Evolutionary conservation across 2,888 invertebrate species (phyloP), one percentile per base, ranked within the genome.

Genomic region (Stenolophus ochropezus): DNA sequence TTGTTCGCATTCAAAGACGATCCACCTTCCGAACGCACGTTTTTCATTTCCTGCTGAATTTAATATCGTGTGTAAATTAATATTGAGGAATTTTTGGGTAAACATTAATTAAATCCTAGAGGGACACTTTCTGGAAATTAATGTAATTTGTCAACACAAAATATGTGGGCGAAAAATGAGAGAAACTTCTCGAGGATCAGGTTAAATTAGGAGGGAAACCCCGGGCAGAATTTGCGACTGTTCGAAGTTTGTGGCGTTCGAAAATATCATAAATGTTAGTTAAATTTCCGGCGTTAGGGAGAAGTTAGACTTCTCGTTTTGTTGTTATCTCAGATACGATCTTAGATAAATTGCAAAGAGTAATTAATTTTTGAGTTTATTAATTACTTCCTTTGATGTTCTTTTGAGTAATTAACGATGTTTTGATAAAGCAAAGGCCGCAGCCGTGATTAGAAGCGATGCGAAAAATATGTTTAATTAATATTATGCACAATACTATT

Each of bases 331-430:
- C 33, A 73, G 56, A 80, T 73, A 73, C 73, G 33, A 80, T 80
- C 73, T 71, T 33, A 73, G 73, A 80, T 80, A 80, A 80, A 80
- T 80, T 73, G 80, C 56, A 80, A 80, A 80, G 80, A 80, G 80
- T 80, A 80, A 80, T 80, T 80, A 80, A 80, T 80, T 80, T 80
- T 80, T 80, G 80, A 80, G 73, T 80, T 80, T 80, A 73, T 80
- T 80, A 80, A 80, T 80, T 80, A 80, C 71, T 80, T 80, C 73
- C 80, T 80, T 80, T 80, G 80, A 80, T 80, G 80, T 80, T 80
- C 80, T 80, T 80, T 80, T 80, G 80, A 80, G 73, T 80, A 80
- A 80, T 80, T 80, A 80, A 73, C 80, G 80, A 80, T 80, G 80
- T 80, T 80, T 80, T 80, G 71, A 71, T 80, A 73, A 73, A 80